phyloP scores from a whole-genome alignment of 2,797 vertebrate genomes.

The Sciurus vulgaris region DNA sequence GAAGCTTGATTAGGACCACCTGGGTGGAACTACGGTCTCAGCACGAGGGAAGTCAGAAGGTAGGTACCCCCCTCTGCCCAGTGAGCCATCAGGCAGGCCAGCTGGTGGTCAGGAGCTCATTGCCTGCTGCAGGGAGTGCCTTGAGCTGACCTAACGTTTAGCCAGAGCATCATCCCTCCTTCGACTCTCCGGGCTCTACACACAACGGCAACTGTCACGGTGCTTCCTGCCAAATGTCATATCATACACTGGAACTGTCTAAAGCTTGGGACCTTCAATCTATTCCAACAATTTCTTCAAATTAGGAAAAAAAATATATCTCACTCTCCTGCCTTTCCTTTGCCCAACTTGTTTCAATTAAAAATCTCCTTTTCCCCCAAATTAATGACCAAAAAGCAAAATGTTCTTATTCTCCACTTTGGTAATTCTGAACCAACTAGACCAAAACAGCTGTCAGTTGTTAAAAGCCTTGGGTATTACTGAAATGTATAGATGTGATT shows the following conservation, averaged over 20 bases:
- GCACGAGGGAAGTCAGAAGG: background rate
- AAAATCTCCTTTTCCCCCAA: background rate
- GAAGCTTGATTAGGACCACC: background rate
- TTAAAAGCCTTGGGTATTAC: background rate
- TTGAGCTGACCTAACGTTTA: background rate
- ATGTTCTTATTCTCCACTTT: background rate
- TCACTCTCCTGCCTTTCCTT: background rate
- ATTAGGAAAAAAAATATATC: background rate
- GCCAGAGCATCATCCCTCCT: background rate
- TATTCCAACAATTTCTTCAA: background rate
- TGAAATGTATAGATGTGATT: conserved; percentile 19
- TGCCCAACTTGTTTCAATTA: background rate
- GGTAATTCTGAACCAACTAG: background rate
- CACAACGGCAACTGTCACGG: background rate
- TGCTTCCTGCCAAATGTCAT: background rate
- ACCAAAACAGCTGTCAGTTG: background rate
- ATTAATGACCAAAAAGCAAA: background rate
- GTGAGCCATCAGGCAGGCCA: background rate
- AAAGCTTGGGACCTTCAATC: background rate
- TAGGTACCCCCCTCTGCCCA: background rate
- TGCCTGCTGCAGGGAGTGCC: background rate
- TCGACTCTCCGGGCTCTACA: background rate
- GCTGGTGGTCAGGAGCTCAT: background rate
- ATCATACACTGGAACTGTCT: too few species aligned
- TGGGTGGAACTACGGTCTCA: background rate